Evolutionary conservation across 1,140 invertebrate genomes (phyloP).

Genomic region (Doryteuthis pealeii): DNA sequence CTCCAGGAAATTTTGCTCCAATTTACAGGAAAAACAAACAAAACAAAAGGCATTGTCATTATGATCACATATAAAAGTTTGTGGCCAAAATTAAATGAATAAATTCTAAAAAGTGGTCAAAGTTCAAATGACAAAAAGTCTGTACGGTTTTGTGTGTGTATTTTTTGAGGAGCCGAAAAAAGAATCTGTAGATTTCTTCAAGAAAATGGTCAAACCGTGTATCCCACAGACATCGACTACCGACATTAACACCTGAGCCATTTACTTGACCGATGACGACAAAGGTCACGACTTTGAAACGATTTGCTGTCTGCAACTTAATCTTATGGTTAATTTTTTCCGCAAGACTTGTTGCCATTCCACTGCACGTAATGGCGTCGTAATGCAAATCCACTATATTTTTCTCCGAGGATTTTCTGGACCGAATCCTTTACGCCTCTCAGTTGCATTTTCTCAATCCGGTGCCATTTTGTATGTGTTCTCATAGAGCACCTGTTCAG

Average conservation of each 20-base stretch:
- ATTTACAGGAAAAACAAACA: no score
- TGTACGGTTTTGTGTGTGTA: no score
- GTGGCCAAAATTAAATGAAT: no score
- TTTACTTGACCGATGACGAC: neutral
- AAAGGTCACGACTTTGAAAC: neutral
- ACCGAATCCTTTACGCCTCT: neutral
- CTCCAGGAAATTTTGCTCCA: no score
- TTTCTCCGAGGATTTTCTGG: neutral
- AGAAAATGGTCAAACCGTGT: conserved; percentile 2
- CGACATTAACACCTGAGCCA: neutral
- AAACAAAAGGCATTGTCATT: no score
- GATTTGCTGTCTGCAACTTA: neutral
- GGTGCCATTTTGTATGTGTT: no score
- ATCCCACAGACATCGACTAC: neutral
- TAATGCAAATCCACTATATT: neutral
- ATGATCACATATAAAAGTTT: no score
- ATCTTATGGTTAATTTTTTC: neutral
- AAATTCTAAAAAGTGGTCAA: no score
- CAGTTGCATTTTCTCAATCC: no score
- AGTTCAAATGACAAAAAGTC: no score
- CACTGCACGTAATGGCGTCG: neutral
- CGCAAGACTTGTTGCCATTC: neutral
- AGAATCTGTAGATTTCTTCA: neutral
- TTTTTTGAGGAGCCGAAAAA: no score
- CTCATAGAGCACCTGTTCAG: no score